Percentiles rank a stretch among this genome's conserved stretches.
Evolutionary conservation across 2,797 vertebrate species (phyloP).

Genomic region (Acanthiza pusilla): DNA sequence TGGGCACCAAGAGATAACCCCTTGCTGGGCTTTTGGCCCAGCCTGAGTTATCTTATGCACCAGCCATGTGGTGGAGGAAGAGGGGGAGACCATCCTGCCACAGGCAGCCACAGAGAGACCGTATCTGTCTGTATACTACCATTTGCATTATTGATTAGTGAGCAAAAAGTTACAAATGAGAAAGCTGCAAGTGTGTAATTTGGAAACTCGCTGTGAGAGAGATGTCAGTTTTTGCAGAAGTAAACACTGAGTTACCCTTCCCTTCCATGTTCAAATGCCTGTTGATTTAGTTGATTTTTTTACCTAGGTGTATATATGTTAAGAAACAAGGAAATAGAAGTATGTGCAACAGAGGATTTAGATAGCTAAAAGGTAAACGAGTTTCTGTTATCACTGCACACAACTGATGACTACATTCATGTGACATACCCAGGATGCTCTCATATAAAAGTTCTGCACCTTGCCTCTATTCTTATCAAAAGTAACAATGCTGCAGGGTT

Average conservation of each 20-base stretch:
- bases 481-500: neutral
- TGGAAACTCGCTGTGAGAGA: neutral
- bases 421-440: neutral
- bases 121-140: neutral
- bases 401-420: neutral
- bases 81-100: too few species aligned
- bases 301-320: neutral
- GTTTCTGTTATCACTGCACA: neutral
- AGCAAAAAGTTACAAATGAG: neutral
- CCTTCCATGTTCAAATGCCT: neutral
- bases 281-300: neutral
- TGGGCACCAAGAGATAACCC: too few species aligned
- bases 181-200: neutral
- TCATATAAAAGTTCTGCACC: neutral
- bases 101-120: neutral
- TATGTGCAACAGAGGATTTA: neutral
- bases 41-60: too few species aligned
- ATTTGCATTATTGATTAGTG: neutral
- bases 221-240: neutral
- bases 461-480: neutral
- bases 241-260: neutral
- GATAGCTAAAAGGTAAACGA: neutral
- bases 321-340: neutral
- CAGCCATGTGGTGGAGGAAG: too few species aligned
- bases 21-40: too few species aligned